Percentiles rank a stretch among this genome's conserved stretches.
Conservation (phyloP, 1,140 invertebrate genomes). For the Vanessa tameamea region DNA sequence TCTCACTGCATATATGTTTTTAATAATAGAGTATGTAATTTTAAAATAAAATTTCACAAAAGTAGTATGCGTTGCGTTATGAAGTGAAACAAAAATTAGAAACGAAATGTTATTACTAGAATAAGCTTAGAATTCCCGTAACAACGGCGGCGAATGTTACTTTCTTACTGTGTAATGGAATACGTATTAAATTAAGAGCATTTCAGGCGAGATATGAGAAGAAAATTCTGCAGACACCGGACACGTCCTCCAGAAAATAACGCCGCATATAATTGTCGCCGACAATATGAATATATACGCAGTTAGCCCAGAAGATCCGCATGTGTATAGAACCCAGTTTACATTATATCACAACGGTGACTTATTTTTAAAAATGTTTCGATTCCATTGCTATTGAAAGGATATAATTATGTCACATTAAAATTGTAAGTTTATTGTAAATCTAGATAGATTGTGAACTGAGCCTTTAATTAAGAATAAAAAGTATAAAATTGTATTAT, state of each 20-base stretch:
- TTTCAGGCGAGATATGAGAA: slow-evolving; percentile 44
- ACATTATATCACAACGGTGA: slow-evolving; percentile 12
- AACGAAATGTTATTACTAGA: slow-evolving; percentile 22
- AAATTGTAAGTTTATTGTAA: too few species aligned
- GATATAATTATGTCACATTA: too few species aligned
- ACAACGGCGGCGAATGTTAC: slow-evolving; percentile 27
- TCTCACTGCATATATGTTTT: background rate
- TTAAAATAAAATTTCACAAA: slow-evolving; percentile 14
- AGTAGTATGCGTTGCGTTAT: slow-evolving; percentile 14
- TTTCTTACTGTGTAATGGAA: slow-evolving; percentile 38
- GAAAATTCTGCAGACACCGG: slow-evolving; percentile 44
- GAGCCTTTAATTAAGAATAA: too few species aligned
- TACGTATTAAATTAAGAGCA: slow-evolving; percentile 45
- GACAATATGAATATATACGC: slow-evolving; percentile 62
- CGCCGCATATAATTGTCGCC: slow-evolving; percentile 58
- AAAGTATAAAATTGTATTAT: too few species aligned
- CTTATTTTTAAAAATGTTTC: background rate
- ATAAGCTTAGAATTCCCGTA: slow-evolving; percentile 12
- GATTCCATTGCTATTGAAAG: too few species aligned
- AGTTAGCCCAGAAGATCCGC: slow-evolving; percentile 41
- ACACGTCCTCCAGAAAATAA: slow-evolving; percentile 54
- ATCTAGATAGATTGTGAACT: too few species aligned
- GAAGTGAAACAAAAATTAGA: slow-evolving; percentile 22
- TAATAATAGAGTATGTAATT: slow-evolving; percentile 19
- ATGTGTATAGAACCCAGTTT: slow-evolving; percentile 7